Conservation (phyloP, 2,113 vertebrate species). For the Cepphus grylle region DNA sequence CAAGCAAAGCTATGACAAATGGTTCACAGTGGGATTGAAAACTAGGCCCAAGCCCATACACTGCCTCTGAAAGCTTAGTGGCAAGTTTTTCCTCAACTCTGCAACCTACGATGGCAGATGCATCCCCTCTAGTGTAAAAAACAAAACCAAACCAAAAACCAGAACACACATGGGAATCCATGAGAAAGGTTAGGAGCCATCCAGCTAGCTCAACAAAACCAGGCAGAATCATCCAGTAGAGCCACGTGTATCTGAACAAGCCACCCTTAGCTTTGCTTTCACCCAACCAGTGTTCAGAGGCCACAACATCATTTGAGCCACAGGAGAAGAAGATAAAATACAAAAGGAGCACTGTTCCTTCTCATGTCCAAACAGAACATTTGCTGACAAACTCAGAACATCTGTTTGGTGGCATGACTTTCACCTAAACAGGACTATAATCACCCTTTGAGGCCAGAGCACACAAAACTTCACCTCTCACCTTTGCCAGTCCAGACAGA, state of each 20-base stretch:
- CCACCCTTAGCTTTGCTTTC: background rate
- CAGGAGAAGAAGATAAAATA: background rate
- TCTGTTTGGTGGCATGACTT: background rate
- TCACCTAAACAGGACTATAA: background rate
- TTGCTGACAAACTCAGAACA: background rate
- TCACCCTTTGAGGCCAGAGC: background rate
- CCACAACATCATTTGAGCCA: fast-evolving
- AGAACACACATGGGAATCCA: background rate
- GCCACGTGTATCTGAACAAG: background rate
- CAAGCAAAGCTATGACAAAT: background rate
- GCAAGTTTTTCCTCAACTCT: background rate
- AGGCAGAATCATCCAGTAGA: background rate
- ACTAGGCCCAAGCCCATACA: background rate
- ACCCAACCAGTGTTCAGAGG: background rate
- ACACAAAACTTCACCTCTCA: slow-evolving; percentile 56
- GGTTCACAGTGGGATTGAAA: background rate
- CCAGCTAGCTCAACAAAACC: background rate
- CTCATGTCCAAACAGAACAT: background rate
- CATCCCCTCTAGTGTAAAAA: background rate
- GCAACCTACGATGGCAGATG: background rate
- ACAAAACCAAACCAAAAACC: background rate
- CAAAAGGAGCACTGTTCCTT: background rate
- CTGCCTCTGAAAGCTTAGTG: background rate
- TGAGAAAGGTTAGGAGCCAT: background rate
- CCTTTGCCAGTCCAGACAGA: slow-evolving; percentile 93